Conservation (phyloP, 2,888 invertebrate species). For the Tetranychus piercei region DNA sequence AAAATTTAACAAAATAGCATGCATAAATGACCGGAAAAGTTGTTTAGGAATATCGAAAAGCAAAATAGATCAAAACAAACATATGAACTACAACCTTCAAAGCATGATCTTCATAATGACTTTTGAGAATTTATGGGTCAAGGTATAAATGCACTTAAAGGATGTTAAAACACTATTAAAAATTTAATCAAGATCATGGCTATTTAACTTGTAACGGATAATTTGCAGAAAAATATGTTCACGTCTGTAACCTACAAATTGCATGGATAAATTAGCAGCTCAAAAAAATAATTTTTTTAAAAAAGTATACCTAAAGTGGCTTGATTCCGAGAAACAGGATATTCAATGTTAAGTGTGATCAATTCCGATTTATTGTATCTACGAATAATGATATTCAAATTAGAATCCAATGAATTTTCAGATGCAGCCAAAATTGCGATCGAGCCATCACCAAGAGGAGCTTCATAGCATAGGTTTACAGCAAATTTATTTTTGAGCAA, state of each 20-base stretch:
- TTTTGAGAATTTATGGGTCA: too few species aligned
- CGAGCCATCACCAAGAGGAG: background rate
- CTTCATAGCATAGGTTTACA: background rate
- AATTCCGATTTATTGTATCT: background rate
- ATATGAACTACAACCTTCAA: background rate
- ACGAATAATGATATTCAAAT: background rate
- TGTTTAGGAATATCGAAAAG: background rate
- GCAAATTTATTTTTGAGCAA: background rate
- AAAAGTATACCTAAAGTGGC: background rate
- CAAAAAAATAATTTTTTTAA: too few species aligned
- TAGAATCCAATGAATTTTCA: background rate
- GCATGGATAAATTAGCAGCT: too few species aligned
- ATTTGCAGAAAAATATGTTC: too few species aligned
- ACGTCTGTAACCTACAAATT: too few species aligned
- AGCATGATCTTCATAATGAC: too few species aligned
- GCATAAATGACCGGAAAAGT: background rate
- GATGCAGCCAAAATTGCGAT: background rate
- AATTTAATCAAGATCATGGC: too few species aligned
- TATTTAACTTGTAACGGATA: too few species aligned
- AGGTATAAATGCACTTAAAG: too few species aligned
- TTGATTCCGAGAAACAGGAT: background rate
- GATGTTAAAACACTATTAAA: too few species aligned
- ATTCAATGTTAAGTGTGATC: background rate
- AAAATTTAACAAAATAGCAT: background rate
- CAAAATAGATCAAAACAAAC: background rate